Evolutionary conservation across 1,140 invertebrate species (phyloP).

Genomic region (Ruditapes philippinarum): DNA sequence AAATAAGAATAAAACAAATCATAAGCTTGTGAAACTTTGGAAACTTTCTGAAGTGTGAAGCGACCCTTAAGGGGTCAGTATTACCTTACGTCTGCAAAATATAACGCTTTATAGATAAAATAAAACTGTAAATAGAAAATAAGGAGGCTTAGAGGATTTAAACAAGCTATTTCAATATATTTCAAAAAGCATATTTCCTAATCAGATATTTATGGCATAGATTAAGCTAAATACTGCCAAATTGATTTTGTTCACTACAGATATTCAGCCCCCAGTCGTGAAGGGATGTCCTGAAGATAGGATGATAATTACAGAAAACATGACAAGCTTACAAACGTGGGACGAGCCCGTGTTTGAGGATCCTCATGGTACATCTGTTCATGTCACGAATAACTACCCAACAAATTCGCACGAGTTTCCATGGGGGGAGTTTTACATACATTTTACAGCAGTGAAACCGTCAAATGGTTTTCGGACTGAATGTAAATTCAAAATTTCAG

Average conservation of each 20-base stretch:
- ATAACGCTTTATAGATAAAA: no score
- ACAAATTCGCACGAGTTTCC: slow-evolving; percentile 44
- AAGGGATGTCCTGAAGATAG: background rate
- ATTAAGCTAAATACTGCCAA: no score
- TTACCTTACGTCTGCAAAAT: no score
- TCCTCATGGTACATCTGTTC: slow-evolving; percentile 42
- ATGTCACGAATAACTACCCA: slow-evolving; percentile 60
- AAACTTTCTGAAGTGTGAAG: no score
- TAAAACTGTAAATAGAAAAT: no score
- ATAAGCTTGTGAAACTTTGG: no score
- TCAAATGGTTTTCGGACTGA: slow-evolving; percentile 61
- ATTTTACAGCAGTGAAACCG: slow-evolving; percentile 59
- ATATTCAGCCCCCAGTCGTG: slow-evolving; percentile 32
- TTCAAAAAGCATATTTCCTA: no score
- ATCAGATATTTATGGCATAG: no score
- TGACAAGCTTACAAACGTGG: slow-evolving; percentile 56
- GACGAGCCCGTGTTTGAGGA: slow-evolving; percentile 46
- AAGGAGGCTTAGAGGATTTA: no score
- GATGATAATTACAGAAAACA: background rate
- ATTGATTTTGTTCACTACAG: background rate
- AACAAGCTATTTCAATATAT: no score
- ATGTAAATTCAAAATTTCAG: slow-evolving; percentile 59
- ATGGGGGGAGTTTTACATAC: slow-evolving; percentile 66
- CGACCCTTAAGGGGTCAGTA: no score
- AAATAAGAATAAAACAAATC: no score